A percentile compares a stretch with the other conserved stretches of the same genome.
Conservation (phyloP, 1,140 invertebrate genomes). For the Muscidifurax raptorellus region DNA sequence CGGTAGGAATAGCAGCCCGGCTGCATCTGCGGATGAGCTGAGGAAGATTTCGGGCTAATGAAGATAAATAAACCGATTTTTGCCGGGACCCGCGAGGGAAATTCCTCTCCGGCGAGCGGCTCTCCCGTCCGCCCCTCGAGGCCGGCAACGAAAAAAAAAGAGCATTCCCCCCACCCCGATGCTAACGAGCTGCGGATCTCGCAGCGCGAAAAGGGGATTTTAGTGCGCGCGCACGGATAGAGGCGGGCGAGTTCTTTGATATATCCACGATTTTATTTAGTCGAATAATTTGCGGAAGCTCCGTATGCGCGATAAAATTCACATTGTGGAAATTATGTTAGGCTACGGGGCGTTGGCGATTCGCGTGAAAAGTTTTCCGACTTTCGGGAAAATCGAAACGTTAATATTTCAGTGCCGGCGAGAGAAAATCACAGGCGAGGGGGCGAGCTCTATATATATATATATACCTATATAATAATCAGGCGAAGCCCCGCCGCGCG, state of each 20-base stretch:
- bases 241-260: too few species aligned
- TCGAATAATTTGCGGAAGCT: neutral
- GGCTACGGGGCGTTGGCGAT: too few species aligned
- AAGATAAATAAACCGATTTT: conserved; percentile 45
- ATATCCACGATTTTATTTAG: neutral
- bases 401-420: neutral
- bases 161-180: neutral
- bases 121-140: too few species aligned
- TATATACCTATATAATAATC: neutral
- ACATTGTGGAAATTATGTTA: too few species aligned
- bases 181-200: neutral
- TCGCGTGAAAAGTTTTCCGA: neutral
- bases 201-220: neutral
- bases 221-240: too few species aligned
- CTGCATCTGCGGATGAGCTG: conserved; percentile 21
- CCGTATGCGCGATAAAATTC: neutral
- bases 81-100: neutral
- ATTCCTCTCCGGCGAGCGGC: neutral
- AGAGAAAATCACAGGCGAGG: neutral
- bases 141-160: neutral
- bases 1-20: neutral
- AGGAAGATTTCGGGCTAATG: conserved; percentile 42
- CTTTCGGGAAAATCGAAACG: neutral
- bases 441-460: too few species aligned
- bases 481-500: neutral